phyloP scores from a whole-genome alignment of 2,797 vertebrate species.

The Coregonus suidteri region DNA sequence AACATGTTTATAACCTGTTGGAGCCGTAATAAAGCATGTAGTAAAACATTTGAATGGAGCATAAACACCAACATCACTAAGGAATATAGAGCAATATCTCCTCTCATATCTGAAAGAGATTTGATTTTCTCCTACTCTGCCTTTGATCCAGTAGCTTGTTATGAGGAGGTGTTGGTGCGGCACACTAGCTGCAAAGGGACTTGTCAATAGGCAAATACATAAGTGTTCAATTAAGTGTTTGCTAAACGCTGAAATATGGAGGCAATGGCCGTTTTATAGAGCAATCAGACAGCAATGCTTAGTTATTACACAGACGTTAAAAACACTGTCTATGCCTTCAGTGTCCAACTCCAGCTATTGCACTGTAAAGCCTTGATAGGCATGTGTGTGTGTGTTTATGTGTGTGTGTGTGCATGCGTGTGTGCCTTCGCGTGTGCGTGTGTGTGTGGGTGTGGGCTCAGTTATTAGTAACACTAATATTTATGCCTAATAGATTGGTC shows the following conservation, averaged over 20 bases:
- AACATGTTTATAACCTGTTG: slow-evolving; percentile 31
- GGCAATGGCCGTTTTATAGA: slow-evolving; percentile 60
- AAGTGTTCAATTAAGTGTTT: slow-evolving; percentile 68
- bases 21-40: slow-evolving; percentile 18
- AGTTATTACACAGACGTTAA: slow-evolving; percentile 68
- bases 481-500: slow-evolving; percentile 56
- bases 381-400: neutral
- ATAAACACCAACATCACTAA: slow-evolving; percentile 24
- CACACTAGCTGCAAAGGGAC: slow-evolving; percentile 56
- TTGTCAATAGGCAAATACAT: slow-evolving; percentile 64
- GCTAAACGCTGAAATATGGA: slow-evolving; percentile 71
- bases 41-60: slow-evolving; percentile 3
- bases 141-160: neutral
- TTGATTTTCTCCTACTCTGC: neutral
- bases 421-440: neutral
- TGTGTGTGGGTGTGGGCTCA: slow-evolving; percentile 26
- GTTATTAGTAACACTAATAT: slow-evolving; percentile 51
- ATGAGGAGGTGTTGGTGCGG: neutral
- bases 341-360: slow-evolving; percentile 53
- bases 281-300: slow-evolving; percentile 55
- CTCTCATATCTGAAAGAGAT: neutral
- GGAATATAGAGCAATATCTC: slow-evolving; percentile 22
- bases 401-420: neutral
- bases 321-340: slow-evolving; percentile 72
- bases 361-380: slow-evolving; percentile 32